A percentile compares a stretch with the other conserved stretches of the same genome.
These are phyloP conservation scores for Pollenia griseotomentosa DNA, from an alignment of 2,888 invertebrate species.

Conservation along the genomic window DNA sequence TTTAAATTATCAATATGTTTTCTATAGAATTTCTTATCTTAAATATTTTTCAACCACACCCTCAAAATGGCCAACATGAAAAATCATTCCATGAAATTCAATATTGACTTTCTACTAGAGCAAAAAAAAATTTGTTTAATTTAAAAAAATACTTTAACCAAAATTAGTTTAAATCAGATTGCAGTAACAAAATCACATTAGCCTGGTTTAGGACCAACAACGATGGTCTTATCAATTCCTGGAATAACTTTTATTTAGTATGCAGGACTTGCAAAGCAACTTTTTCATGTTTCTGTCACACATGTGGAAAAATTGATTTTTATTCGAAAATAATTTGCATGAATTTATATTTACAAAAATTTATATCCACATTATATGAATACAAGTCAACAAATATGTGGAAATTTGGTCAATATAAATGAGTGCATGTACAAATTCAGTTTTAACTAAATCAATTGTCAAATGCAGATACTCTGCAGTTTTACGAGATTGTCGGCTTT, in stretches of 20 bases:
- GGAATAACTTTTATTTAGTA: background rate
- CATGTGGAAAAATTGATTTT: no score
- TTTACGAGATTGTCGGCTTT: no score
- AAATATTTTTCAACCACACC: no score
- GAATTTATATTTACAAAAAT: background rate
- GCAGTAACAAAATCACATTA: background rate
- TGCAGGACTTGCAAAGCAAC: slow-evolving; percentile 9
- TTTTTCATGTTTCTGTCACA: background rate
- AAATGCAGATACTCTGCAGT: no score
- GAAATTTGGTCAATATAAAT: no score
- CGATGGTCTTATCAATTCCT: background rate
- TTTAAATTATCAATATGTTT: no score
- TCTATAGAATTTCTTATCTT: no score
- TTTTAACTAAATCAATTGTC: no score
- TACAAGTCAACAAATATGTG: no score
- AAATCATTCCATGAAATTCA: background rate
- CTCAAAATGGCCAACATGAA: no score
- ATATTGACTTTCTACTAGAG: background rate
- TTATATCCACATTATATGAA: no score
- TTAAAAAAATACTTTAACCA: background rate
- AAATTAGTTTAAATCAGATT: background rate
- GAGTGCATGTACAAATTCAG: no score
- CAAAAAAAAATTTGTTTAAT: background rate
- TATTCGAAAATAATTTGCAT: background rate
- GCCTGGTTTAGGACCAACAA: background rate